Percentiles rank a stretch among this genome's conserved stretches.
phyloP scores from a whole-genome alignment of 2,113 vertebrate genomes.

The Muntiacus muntjak region DNA sequence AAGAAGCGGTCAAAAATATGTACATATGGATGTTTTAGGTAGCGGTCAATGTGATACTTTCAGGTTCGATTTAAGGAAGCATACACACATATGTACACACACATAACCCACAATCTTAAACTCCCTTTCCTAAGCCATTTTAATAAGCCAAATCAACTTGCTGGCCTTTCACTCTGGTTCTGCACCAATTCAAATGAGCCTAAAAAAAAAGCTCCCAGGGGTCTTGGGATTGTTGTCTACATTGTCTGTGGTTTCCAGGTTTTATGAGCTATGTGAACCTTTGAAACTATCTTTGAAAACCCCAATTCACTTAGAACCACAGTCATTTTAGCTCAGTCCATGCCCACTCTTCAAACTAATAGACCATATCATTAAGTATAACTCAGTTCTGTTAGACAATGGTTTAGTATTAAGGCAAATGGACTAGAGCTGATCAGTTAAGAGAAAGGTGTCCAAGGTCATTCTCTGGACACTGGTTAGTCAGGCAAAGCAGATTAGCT shows the following conservation, averaged over 20 bases:
- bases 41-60: neutral
- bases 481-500: neutral
- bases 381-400: neutral
- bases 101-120: neutral
- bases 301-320: neutral
- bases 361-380: neutral
- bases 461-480: neutral
- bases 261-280: neutral
- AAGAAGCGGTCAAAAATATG: neutral
- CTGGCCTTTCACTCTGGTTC: neutral
- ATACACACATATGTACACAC: neutral
- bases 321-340: neutral
- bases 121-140: neutral
- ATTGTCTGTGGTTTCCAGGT: neutral
- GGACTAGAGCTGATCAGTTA: neutral
- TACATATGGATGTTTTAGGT: neutral
- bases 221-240: neutral
- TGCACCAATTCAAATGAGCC: neutral
- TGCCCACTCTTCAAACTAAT: neutral
- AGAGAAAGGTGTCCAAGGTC: neutral
- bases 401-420: neutral
- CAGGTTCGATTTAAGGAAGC: neutral
- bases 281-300: constrained; percentile 5
- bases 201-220: neutral
- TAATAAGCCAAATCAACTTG: neutral